Percentiles rank a stretch among this genome's conserved stretches.
Conservation (phyloP, 1,140 invertebrate species). For the Campoletis sonorensis region DNA sequence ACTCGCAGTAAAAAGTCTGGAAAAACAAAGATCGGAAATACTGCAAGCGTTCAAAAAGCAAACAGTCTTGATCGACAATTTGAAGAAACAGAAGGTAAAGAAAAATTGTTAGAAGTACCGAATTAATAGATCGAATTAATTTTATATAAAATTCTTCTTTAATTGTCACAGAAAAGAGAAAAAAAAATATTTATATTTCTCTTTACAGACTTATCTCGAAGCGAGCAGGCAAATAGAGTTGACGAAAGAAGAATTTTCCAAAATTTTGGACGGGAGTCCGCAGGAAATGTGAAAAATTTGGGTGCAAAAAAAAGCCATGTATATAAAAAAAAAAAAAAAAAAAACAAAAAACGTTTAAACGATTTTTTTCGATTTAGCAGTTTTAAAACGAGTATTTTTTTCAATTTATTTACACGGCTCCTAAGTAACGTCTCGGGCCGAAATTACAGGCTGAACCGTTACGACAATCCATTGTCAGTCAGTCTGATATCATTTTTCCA, state of each 20-base stretch:
- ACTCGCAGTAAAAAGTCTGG: slow-evolving; percentile 68
- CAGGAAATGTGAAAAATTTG: slow-evolving; percentile 51
- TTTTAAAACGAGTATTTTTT: slow-evolving; percentile 58
- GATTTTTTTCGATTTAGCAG: not conserved
- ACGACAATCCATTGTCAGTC: slow-evolving; percentile 53
- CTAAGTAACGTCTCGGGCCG: slow-evolving; percentile 42
- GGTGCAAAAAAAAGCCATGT: slow-evolving; percentile 4
- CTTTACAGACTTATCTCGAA: slow-evolving; percentile 72
- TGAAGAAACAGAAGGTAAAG: slow-evolving; percentile 77
- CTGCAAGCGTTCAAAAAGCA: slow-evolving; percentile 77
- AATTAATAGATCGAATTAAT: not conserved
- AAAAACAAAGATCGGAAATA: slow-evolving; percentile 75
- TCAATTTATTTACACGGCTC: slow-evolving; percentile 71
- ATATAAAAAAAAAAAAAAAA: too few relatives aligned
- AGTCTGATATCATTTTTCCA: slow-evolving; percentile 23
- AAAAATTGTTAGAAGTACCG: not conserved
- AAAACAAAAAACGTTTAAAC: not conserved
- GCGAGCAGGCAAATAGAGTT: slow-evolving; percentile 70
- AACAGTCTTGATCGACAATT: slow-evolving; percentile 75
- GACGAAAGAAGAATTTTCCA: slow-evolving; percentile 73
- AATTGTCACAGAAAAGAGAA: not conserved
- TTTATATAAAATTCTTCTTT: too few relatives aligned
- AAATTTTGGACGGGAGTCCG: slow-evolving; percentile 73
- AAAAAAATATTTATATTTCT: not conserved
- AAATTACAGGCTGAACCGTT: slow-evolving; percentile 54